Conservation (phyloP, 2,797 vertebrate genomes). For the Pangasius krempfi region DNA sequence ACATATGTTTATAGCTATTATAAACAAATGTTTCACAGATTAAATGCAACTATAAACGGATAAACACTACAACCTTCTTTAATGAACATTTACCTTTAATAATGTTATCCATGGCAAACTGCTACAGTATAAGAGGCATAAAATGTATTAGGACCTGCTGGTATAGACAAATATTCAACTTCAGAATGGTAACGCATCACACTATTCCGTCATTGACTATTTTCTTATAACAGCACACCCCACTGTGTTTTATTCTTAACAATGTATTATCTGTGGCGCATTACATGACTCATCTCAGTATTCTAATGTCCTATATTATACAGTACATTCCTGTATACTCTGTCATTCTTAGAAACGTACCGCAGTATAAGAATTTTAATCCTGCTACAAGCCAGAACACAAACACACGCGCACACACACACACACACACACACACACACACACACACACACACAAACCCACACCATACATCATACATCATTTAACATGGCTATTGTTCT, state of each 20-base stretch:
- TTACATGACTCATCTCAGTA: background rate
- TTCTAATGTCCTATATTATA: background rate
- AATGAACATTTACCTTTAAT: background rate
- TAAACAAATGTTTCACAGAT: background rate
- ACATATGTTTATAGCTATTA: background rate
- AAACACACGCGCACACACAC: background rate
- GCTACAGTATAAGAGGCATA: background rate
- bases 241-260: background rate
- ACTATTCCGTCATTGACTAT: background rate
- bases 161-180: background rate
- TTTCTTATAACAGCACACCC: background rate
- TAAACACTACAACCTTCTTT: background rate
- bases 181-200: background rate
- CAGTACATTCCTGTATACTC: background rate
- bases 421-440: background rate
- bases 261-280: background rate
- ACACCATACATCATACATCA: conserved; percentile 15
- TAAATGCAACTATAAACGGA: background rate
- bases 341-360: background rate
- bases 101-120: background rate
- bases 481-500: conserved; percentile 31
- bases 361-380: conserved; percentile 11
- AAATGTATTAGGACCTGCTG: background rate
- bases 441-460: conserved; percentile 4
- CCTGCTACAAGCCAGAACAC: background rate